phyloP scores from a whole-genome alignment of 2,113 vertebrate species.

The Chaenocephalus aceratus region DNA sequence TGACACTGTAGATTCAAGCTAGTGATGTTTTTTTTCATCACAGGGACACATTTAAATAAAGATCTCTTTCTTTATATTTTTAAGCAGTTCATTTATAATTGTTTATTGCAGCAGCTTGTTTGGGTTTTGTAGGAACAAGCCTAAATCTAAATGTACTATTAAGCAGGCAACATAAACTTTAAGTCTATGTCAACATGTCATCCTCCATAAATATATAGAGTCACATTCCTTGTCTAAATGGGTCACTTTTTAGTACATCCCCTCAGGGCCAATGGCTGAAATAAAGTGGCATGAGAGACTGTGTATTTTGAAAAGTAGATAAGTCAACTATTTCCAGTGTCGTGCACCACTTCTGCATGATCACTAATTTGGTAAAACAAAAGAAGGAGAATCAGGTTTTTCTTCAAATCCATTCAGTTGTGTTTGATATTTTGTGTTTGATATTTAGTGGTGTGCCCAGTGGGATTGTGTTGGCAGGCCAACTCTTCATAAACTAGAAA shows the following conservation, averaged over 20 bases:
- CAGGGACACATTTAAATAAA: too few relatives aligned
- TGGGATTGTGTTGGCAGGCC: neutral
- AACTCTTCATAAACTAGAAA: neutral
- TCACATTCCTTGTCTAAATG: neutral
- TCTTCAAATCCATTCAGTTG: neutral
- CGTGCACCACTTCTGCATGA: neutral
- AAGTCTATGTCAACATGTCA: neutral
- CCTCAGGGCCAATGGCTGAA: neutral
- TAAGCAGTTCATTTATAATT: conserved; percentile 8
- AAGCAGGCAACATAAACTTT: too few relatives aligned
- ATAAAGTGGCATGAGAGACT: neutral
- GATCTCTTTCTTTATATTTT: neutral
- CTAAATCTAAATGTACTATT: too few relatives aligned
- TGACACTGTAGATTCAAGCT: too few relatives aligned
- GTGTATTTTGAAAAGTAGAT: neutral
- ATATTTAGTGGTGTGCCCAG: too few relatives aligned
- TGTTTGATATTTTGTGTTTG: neutral
- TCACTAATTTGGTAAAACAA: neutral
- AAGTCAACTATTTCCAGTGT: neutral
- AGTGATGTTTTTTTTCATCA: too few relatives aligned
- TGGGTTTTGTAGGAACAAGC: too few relatives aligned
- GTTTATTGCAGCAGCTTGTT: conserved; percentile 15
- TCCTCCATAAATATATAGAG: neutral
- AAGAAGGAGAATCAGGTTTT: neutral
- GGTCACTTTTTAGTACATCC: neutral